These are phyloP conservation scores for Alfaro cultratus DNA, from an alignment of 2,797 vertebrate species.

Conservation along the genomic window DNA sequence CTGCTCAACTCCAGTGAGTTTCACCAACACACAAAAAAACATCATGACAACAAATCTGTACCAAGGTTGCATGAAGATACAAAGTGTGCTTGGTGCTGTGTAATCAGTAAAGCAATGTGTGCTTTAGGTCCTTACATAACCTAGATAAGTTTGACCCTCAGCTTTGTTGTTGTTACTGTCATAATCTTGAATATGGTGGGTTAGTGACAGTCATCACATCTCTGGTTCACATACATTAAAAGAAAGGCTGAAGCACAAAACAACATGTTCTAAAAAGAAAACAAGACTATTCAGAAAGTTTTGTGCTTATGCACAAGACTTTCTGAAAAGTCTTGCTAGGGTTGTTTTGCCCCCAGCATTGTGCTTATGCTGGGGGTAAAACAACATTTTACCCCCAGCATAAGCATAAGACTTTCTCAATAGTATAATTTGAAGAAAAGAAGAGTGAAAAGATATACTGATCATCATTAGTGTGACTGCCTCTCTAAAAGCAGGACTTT, in stretches of 20 bases:
- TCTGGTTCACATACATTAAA: background rate
- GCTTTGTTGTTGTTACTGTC: slow-evolving; percentile 20
- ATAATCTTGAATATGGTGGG: slow-evolving; percentile 12
- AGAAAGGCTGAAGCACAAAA: background rate
- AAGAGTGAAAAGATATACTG: background rate
- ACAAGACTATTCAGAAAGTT: background rate
- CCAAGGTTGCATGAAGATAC: background rate
- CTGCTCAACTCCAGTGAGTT: slow-evolving; percentile 98
- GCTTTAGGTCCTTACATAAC: slow-evolving; percentile 10
- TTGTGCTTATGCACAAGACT: background rate
- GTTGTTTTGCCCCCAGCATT: too few relatives aligned
- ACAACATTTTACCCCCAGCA: too few relatives aligned
- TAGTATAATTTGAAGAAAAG: background rate
- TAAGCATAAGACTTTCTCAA: too few relatives aligned
- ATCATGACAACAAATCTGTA: background rate
- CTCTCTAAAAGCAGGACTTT: background rate
- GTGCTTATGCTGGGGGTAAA: too few relatives aligned
- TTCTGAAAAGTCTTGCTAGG: too few relatives aligned
- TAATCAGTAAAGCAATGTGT: background rate
- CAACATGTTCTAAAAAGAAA: background rate
- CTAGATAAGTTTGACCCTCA: slow-evolving; percentile 16
- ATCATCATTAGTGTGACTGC: background rate
- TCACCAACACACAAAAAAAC: background rate
- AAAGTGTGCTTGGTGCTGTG: background rate
- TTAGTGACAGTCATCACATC: slow-evolving; percentile 4